A percentile compares a stretch with the other conserved stretches of the same genome.
Evolutionary conservation across 2,797 vertebrate genomes (phyloP).

Genomic region (Cirrhinus mrigala): DNA sequence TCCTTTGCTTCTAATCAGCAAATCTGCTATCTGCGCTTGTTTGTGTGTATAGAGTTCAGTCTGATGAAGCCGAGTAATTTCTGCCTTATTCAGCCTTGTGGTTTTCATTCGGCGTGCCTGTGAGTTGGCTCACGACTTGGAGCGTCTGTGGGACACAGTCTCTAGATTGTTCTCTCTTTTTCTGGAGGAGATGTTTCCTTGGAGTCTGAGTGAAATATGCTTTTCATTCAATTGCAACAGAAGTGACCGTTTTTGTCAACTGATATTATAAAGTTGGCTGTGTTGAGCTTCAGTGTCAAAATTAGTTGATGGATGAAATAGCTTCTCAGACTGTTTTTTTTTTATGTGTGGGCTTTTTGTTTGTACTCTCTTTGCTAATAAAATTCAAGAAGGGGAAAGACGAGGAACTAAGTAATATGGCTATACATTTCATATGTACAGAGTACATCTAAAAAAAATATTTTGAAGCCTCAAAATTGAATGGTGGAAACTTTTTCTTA

Average conservation of each 20-base stretch:
- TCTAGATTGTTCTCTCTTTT: slow-evolving; percentile 33
- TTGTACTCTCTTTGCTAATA: neutral
- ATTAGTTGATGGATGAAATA: neutral
- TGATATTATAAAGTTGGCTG: slow-evolving; percentile 3
- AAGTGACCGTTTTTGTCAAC: slow-evolving; percentile 26
- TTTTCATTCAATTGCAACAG: slow-evolving; percentile 39
- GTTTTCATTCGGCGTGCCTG: slow-evolving; percentile 31
- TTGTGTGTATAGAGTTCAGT: neutral
- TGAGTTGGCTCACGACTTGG: slow-evolving; percentile 8
- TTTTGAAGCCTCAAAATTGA: neutral
- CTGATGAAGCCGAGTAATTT: slow-evolving; percentile 8
- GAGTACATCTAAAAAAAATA: neutral
- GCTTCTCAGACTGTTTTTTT: neutral
- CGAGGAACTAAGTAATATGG: neutral
- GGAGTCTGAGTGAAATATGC: slow-evolving; percentile 43
- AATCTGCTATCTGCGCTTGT: slow-evolving; percentile 6
- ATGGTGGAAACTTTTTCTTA: neutral
- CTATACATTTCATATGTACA: neutral
- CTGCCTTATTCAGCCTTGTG: slow-evolving; percentile 30
- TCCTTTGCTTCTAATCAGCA: slow-evolving; percentile 19
- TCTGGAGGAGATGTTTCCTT: slow-evolving; percentile 15
- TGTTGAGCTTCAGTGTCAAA: slow-evolving; percentile 9
- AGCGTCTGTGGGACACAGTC: slow-evolving; percentile 50
- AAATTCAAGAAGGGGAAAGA: neutral
- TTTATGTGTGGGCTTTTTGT: neutral